Conservation (phyloP, 2,113 vertebrate species). For the Lampris incognitus region DNA sequence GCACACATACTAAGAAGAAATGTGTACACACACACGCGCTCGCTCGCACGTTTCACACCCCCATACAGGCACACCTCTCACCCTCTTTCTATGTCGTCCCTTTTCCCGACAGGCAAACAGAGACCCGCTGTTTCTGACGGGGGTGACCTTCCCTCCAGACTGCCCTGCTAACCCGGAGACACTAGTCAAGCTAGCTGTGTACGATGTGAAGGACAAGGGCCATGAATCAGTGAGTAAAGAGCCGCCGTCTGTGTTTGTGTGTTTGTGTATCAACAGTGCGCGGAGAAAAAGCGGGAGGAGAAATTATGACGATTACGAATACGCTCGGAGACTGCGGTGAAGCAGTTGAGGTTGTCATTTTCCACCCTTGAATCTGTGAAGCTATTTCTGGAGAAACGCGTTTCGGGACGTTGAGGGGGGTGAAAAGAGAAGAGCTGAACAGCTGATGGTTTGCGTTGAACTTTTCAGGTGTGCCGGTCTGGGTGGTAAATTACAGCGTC, state of each 20-base stretch:
- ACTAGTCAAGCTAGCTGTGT: slow-evolving; percentile 94
- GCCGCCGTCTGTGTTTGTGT: slow-evolving; percentile 4
- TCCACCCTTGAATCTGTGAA: slow-evolving; percentile 22
- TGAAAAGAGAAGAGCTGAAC: slow-evolving; percentile 42
- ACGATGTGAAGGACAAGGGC: slow-evolving; percentile 95
- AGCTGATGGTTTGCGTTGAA: slow-evolving; percentile 48
- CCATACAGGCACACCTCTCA: slow-evolving; percentile 12
- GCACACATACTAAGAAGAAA: not conserved
- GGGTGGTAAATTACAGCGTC: slow-evolving; percentile 31
- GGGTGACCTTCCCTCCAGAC: slow-evolving; percentile 93
- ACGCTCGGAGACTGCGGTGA: slow-evolving; percentile 31
- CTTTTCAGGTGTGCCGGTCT: slow-evolving; percentile 19
- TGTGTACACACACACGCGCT: too few species aligned
- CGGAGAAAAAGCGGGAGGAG: not conserved
- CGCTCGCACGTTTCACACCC: not conserved
- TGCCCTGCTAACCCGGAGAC: slow-evolving; percentile 92
- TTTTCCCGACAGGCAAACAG: slow-evolving; percentile 90
- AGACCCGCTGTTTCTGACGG: slow-evolving; percentile 95
- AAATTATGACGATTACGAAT: slow-evolving; percentile 24
- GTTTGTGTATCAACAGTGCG: slow-evolving; percentile 17
- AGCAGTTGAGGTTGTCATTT: slow-evolving; percentile 8
- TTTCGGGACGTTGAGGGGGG: slow-evolving; percentile 42
- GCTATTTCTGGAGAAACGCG: not conserved
- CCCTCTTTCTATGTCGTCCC: slow-evolving; percentile 55
- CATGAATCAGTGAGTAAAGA: slow-evolving; percentile 90